phyloP scores from a whole-genome alignment of 2,113 vertebrate species.

The Thunnus thynnus region DNA sequence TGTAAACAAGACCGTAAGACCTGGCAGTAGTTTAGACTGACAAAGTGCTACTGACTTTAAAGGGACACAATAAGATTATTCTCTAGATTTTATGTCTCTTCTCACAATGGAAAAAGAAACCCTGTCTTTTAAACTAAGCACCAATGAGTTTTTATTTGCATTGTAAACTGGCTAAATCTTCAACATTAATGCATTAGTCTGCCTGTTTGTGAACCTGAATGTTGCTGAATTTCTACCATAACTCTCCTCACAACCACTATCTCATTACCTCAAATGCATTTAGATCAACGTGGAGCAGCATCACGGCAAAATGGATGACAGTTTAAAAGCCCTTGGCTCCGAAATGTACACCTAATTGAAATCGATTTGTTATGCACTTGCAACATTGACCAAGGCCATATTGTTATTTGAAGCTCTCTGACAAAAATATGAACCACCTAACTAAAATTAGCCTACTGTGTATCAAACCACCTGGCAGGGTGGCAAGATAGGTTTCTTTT shows the following conservation, averaged over 20 bases:
- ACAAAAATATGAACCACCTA: conserved; percentile 37
- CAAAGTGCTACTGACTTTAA: conserved; percentile 8
- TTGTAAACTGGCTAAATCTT: not conserved
- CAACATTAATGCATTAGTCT: not conserved
- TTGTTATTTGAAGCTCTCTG: conserved; percentile 47
- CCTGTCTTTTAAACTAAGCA: not conserved
- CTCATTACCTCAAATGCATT: conserved; percentile 33
- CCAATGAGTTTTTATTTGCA: not conserved
- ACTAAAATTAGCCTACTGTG: conserved; percentile 49
- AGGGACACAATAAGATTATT: not conserved
- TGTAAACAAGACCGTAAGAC: conserved; percentile 19
- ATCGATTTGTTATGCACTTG: conserved; percentile 65
- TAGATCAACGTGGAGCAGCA: conserved; percentile 22
- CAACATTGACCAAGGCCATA: conserved; percentile 35
- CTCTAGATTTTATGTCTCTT: not conserved
- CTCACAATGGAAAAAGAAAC: not conserved
- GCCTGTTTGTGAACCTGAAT: not conserved
- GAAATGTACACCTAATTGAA: conserved; percentile 59
- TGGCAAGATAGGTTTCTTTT: conserved; percentile 1
- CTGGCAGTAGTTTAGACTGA: not conserved
- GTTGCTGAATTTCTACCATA: not conserved
- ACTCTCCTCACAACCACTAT: not conserved
- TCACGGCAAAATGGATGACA: conserved; percentile 26
- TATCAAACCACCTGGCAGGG: conserved; percentile 27
- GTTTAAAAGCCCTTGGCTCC: conserved; percentile 49